Conservation (phyloP, 2,888 invertebrate genomes). For the Pristionchus maxplancki region DNA sequence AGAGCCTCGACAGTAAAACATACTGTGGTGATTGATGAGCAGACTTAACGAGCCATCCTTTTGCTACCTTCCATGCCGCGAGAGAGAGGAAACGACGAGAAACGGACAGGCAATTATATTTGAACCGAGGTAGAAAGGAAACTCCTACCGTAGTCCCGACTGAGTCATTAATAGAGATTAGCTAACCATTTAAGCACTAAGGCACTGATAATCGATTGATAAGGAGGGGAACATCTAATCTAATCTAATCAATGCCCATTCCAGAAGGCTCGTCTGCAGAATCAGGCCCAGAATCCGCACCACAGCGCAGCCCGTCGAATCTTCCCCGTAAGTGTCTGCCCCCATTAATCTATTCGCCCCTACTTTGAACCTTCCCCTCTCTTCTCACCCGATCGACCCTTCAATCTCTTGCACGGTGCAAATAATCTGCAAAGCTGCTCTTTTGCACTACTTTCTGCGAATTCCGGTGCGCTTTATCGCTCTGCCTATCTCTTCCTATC, state of each 20-base stretch:
- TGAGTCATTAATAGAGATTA: background rate
- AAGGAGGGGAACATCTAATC: background rate
- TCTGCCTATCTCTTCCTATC: background rate
- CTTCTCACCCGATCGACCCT: background rate
- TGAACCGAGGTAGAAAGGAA: background rate
- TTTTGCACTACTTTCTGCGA: conserved; percentile 20
- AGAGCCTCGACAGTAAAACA: conserved; percentile 4
- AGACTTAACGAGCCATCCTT: conserved; percentile 11
- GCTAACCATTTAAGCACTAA: too few species aligned
- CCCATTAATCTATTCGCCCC: background rate
- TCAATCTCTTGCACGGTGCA: conserved; percentile 24
- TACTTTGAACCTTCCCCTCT: conserved; percentile 1
- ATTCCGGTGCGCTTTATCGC: background rate
- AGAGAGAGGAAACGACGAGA: background rate
- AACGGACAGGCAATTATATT: conserved; percentile 40
- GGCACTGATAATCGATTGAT: too few species aligned
- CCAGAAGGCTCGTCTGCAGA: conserved; percentile 23
- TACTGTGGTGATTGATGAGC: conserved; percentile 25
- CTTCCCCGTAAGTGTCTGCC: background rate
- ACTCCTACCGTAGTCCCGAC: background rate
- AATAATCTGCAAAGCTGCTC: background rate
- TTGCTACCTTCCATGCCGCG: background rate
- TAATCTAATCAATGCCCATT: background rate
- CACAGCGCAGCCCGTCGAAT: background rate
- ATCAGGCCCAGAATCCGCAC: background rate